Base-by-base conservation (phyloP, 2,888 invertebrate species). In the Phengaris arion region DNA sequence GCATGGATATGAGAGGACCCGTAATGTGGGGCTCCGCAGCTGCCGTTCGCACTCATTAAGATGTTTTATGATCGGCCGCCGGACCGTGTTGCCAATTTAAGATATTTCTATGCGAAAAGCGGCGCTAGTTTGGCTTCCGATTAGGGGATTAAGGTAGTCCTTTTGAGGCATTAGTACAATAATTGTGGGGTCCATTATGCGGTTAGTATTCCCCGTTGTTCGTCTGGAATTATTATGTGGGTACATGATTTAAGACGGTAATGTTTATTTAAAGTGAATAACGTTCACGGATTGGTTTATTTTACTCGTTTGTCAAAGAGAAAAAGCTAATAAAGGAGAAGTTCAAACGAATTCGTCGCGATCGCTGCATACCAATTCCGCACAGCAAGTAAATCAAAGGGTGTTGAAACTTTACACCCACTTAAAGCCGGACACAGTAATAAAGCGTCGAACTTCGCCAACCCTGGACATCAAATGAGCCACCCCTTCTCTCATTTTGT, bases 401-500 rank as follows among this genome's bases (percentile, higher is more conserved):
- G 93, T 92, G 93, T 92, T 92, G 93, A 92, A 93, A 93, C 93
- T 93, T 93, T 93, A 93, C 93, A 93, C 93, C 93, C 93, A 93
- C 93, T 93, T 93, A 93, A 90, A 92, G 91, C 92, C 92, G 93
- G 93, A 93, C 93, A 93, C 92, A 90, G 93, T 93, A 93, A 93
- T 93, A 93, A 93, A 93, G 89, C 92, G 92, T 92, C 91, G 91
- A 93, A 93, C 90, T 92, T 93, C 88, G 87, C 83, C 90, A 87
- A 88, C 88, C 89, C 89, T 90, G 92, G 89, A 91, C 92, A 91
- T 92, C 92, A 91, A 92, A 92, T 90, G 85, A 85, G 87, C 83
- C 86, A 88, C 91, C 93, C 92, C 90, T 90, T 89, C 84, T 87
- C 87, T 85, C 88, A 87, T 89, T 90, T 89, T 88, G 86, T 86